Percentiles rank a stretch among this genome's conserved stretches.
Evolutionary conservation across 2,113 vertebrate species (phyloP).

Genomic region (Lophotis ruficrista): DNA sequence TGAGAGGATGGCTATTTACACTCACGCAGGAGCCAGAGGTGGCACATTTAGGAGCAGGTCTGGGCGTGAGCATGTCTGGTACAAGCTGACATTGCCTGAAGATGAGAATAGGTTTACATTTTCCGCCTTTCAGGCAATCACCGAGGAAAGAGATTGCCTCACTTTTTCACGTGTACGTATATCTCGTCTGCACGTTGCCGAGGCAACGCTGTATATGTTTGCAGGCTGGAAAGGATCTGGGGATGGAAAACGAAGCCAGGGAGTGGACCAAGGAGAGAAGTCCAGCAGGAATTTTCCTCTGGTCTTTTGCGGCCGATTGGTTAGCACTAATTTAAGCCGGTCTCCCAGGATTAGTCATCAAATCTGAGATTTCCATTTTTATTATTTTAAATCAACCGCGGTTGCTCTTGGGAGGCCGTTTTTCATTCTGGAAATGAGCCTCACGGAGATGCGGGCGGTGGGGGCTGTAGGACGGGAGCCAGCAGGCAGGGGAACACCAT

Average conservation of each 20-base stretch:
- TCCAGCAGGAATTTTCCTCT: constrained; percentile 71
- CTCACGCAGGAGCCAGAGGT: fast-evolving
- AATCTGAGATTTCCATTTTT: constrained; percentile 50
- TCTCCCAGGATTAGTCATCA: constrained; percentile 55
- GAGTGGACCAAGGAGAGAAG: constrained; percentile 58
- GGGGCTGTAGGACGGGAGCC: constrained; percentile 28
- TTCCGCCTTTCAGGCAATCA: constrained; percentile 47
- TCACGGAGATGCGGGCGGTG: neutral
- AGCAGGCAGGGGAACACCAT: constrained; percentile 22
- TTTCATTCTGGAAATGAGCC: constrained; percentile 29
- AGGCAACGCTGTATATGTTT: constrained; percentile 77
- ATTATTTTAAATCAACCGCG: neutral
- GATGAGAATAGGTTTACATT: neutral
- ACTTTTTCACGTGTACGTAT: constrained; percentile 26
- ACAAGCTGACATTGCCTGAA: neutral
- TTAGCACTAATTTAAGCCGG: constrained; percentile 28
- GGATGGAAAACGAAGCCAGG: constrained; percentile 71
- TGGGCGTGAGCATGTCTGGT: neutral
- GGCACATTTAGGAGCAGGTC: fast-evolving
- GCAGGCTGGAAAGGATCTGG: constrained; percentile 62
- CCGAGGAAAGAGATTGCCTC: constrained; percentile 46
- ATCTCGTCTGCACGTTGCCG: constrained; percentile 59
- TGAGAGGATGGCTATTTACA: fast-evolving
- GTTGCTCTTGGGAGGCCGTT: constrained; percentile 45
- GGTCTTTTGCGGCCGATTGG: constrained; percentile 49